Conservation (phyloP, 2,113 vertebrate genomes). For the Phalacrocorax carbo region DNA sequence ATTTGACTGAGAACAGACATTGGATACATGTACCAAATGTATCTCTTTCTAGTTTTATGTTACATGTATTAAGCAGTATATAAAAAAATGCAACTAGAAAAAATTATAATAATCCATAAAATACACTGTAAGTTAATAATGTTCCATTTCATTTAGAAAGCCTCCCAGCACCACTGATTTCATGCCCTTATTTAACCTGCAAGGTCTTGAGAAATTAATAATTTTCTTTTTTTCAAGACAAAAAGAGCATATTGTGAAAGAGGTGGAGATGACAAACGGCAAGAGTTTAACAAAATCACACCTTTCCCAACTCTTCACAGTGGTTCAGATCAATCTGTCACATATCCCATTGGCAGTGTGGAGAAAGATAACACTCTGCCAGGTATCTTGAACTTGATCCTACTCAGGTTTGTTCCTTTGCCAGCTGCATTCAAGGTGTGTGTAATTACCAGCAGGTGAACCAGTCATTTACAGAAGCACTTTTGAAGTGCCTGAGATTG, state of each 20-base stretch:
- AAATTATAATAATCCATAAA: background rate
- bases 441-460: background rate
- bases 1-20: no score
- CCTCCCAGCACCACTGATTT: background rate
- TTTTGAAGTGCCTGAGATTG: background rate
- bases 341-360: accelerated
- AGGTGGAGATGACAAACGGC: background rate
- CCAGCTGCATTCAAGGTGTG: background rate
- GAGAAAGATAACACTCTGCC: background rate
- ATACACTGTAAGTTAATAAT: background rate
- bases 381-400: background rate
- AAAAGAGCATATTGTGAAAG: background rate
- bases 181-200: background rate
- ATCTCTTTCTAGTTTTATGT: background rate
- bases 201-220: background rate
- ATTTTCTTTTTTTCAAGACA: background rate
- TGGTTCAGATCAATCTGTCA: background rate
- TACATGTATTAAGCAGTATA: background rate
- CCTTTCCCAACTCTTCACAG: background rate
- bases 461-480: background rate
- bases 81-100: background rate
- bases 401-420: background rate
- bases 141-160: background rate
- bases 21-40: no score
- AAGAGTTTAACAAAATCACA: background rate